Evolutionary conservation across 1,140 invertebrate species (phyloP), one percentile per base, ranked within the genome.

Genomic region (Papilio helenus): DNA sequence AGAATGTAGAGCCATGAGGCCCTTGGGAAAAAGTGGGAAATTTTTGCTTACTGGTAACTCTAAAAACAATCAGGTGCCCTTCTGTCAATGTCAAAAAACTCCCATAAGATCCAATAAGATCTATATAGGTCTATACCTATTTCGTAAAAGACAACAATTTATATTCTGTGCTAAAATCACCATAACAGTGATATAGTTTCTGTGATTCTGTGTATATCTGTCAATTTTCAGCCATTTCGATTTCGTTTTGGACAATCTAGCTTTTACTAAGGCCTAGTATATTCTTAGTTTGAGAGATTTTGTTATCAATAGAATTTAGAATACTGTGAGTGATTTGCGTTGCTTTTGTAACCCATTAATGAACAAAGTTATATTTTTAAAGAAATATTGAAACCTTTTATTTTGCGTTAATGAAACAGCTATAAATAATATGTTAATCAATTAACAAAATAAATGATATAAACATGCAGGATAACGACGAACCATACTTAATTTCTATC

Each of bases 401-500:
- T 68, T 8, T 5, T 68, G 26, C 58, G 7, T 26, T 61, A 14
- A 16, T 61, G 26, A 26, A 61, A 61, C n/a, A n/a, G n/a, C 26
- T 34, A 12, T 16, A 29, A 39, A 68, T 29, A 65, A 29, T 65
- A 68, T 68, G 61, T 29, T 44, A 49, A 29, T 74, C 14, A 29
- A 73, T 79, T 74, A 81, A 80, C 76, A 83, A 81, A 80, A 80
- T 77, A 83, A 81, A 85, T 78, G 77, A 80, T 55, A 79, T 61
- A 80, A 79, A 61, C 46, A 88, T 89, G 86, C 80, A 87, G 81
- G 84, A 87, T 65, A 83, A 76, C 72, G 51, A 77, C 74, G 46
- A 77, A 46, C 87, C 90, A 58, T 79, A 71, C 74, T 80, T 93
- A 46, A 51, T 86, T 82, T 86, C 87, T 7, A 84, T 81, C 76